These are phyloP conservation scores for Hypolimnas misippus DNA, from an alignment of 2,888 invertebrate genomes.

Conservation along the genomic window DNA sequence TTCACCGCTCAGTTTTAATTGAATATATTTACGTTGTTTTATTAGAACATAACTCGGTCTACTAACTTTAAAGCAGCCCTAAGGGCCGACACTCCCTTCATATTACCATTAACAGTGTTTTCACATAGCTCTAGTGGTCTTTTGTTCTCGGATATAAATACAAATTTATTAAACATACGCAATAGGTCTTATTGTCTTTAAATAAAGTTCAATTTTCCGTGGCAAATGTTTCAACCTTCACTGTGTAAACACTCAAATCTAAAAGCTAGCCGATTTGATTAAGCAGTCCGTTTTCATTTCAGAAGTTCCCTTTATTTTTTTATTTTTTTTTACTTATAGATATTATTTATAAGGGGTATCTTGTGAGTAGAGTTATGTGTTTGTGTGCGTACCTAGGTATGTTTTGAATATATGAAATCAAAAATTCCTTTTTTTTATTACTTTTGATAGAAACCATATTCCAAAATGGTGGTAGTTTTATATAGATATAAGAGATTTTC, in stretches of 20 bases:
- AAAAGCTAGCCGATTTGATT: constrained; percentile 69
- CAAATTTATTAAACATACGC: constrained; percentile 37
- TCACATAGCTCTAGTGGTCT: constrained; percentile 59
- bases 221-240: constrained; percentile 37
- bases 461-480: no score
- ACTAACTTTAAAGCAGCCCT: constrained; percentile 12
- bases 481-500: no score
- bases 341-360: not conserved
- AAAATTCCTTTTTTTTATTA: no score
- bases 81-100: constrained; percentile 50
- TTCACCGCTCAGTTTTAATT: not conserved
- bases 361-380: not conserved
- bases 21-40: not conserved
- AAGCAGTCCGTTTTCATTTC: constrained; percentile 61
- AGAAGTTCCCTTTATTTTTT: constrained; percentile 28
- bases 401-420: no score
- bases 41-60: constrained; percentile 3
- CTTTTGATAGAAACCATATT: no score
- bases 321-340: constrained; percentile 4
- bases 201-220: constrained; percentile 44
- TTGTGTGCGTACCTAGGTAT: no score
- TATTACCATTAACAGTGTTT: constrained; percentile 67
- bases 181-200: constrained; percentile 27
- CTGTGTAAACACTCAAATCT: constrained; percentile 45
- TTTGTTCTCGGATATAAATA: constrained; percentile 61